phyloP scores from a whole-genome alignment of 2,888 invertebrate genomes.

The Diarsia rubi region DNA sequence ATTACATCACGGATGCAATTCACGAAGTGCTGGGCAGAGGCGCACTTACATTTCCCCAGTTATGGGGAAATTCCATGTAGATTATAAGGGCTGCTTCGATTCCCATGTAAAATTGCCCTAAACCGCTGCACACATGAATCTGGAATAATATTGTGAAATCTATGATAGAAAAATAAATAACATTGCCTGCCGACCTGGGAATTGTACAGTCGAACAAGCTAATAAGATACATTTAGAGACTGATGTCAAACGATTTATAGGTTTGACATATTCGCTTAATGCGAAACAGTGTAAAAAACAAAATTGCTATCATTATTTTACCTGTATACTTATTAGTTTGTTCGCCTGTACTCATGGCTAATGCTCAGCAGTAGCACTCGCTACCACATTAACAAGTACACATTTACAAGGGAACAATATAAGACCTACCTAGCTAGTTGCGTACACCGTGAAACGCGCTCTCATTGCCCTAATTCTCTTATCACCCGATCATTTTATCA shows the following conservation, averaged over 20 bases:
- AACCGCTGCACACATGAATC: background rate
- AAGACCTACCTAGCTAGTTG: background rate
- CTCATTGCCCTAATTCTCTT: slow-evolving; percentile 3
- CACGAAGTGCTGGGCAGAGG: background rate
- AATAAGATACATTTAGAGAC: too few relatives aligned
- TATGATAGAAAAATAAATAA: background rate
- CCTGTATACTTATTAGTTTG: too few relatives aligned
- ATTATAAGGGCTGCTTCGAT: background rate
- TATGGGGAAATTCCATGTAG: background rate
- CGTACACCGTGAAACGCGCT: background rate
- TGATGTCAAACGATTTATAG: too few relatives aligned
- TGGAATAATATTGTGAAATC: background rate
- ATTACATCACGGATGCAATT: background rate
- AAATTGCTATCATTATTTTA: too few relatives aligned
- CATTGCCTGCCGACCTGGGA: background rate
- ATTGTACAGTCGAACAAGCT: too few relatives aligned
- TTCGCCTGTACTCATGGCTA: too few relatives aligned
- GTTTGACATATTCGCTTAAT: too few relatives aligned
- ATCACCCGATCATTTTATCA: background rate
- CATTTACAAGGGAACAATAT: background rate
- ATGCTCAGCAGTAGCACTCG: background rate
- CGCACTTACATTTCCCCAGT: background rate
- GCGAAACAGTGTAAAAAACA: too few relatives aligned
- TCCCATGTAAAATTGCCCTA: background rate
- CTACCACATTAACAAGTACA: background rate